phyloP scores from a whole-genome alignment of 2,797 vertebrate species.

The Falco novaeseelandiae region DNA sequence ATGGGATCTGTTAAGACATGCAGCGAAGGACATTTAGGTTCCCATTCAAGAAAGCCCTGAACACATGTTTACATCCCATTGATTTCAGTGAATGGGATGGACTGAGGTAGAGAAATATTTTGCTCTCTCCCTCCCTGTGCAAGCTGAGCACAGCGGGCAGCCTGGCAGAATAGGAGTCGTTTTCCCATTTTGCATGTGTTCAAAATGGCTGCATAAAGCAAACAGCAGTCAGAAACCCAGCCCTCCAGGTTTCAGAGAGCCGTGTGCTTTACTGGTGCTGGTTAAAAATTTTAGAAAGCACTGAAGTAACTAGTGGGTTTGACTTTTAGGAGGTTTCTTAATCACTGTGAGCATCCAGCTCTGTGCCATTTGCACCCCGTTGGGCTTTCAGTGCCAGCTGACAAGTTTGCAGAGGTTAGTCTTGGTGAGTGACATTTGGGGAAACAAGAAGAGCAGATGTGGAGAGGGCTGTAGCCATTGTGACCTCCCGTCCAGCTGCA shows the following conservation, averaged over 20 bases:
- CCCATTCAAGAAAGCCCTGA: background rate
- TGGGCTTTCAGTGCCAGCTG: background rate
- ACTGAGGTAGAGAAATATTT: background rate
- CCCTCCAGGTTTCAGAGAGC: background rate
- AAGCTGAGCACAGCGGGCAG: background rate
- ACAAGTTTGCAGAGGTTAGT: background rate
- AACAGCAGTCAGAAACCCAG: background rate
- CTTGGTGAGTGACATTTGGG: accelerated
- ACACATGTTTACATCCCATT: background rate
- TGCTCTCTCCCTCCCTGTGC: background rate
- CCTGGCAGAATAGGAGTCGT: background rate
- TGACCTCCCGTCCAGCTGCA: background rate
- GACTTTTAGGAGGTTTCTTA: background rate
- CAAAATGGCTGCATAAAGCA: background rate
- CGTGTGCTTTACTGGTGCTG: background rate
- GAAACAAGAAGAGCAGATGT: background rate
- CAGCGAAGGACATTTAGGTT: background rate
- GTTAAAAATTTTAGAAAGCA: background rate
- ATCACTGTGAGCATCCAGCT: background rate
- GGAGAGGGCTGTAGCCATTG: background rate
- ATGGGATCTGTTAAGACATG: background rate
- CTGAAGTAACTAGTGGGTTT: background rate
- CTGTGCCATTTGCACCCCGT: accelerated
- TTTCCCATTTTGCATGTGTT: background rate
- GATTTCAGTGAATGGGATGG: background rate